Evolutionary conservation across 2,888 invertebrate species (phyloP).

Genomic region (Cerceris ruficornis): DNA sequence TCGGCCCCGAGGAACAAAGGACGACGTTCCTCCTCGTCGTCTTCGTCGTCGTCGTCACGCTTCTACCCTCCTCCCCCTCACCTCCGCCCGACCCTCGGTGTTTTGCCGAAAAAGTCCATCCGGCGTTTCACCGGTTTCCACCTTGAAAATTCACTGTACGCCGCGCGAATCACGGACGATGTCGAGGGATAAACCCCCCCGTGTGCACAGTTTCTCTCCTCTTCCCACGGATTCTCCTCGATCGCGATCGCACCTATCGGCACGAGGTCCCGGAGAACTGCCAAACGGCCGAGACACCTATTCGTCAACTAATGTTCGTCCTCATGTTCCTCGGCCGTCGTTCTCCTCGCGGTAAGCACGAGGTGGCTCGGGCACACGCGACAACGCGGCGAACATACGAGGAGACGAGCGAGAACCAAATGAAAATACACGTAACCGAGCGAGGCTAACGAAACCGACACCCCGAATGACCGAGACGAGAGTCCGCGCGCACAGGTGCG

Average conservation of each 20-base stretch:
- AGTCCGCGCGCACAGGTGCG: constrained; percentile 44
- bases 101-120: constrained; percentile 55
- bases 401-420: not conserved
- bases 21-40: constrained; percentile 13
- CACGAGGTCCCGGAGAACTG: constrained; percentile 44
- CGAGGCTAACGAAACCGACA: not conserved
- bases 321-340: constrained; percentile 52
- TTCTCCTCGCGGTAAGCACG: constrained; percentile 30
- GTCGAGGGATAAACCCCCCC: not conserved
- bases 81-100: constrained; percentile 50
- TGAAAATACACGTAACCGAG: constrained; percentile 11
- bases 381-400: constrained; percentile 47
- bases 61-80: constrained; percentile 66
- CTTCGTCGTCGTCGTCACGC: constrained; percentile 40
- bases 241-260: constrained; percentile 14
- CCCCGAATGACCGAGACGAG: constrained; percentile 13
- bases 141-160: constrained; percentile 24
- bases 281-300: constrained; percentile 44
- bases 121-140: constrained; percentile 50
- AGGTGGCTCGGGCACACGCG: constrained; percentile 34
- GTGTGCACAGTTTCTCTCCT: not conserved
- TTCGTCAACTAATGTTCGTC: constrained; percentile 64
- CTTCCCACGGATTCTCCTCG: not conserved
- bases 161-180: not conserved
- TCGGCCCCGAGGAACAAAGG: constrained; percentile 26